Conservation (phyloP, 2,113 vertebrate genomes). For the Polypterus bichir region DNA sequence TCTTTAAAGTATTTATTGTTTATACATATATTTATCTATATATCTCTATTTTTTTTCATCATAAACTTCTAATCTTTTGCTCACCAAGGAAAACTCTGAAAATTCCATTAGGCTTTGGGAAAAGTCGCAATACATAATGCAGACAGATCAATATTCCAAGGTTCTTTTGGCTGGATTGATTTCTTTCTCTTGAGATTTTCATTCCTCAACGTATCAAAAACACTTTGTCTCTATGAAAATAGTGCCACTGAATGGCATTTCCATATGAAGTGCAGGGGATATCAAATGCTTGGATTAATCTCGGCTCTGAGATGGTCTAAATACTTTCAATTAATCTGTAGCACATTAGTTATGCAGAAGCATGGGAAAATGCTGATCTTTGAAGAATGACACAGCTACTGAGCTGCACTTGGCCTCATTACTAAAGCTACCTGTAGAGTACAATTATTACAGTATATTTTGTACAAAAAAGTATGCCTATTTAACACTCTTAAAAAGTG, state of each 20-base stretch:
- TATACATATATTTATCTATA: no score
- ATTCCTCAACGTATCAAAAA: slow-evolving; percentile 49
- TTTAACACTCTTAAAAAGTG: slow-evolving; percentile 48
- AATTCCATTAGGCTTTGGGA: slow-evolving; percentile 38
- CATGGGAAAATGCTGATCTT: slow-evolving; percentile 46
- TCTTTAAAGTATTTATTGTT: no score
- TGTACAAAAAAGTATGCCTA: slow-evolving; percentile 25
- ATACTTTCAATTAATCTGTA: slow-evolving; percentile 37
- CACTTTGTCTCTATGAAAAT: slow-evolving; percentile 49
- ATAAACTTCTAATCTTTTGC: not conserved
- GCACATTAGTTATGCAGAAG: slow-evolving; percentile 39
- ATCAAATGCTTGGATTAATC: slow-evolving; percentile 45
- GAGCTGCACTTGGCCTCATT: slow-evolving; percentile 44
- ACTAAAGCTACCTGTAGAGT: slow-evolving; percentile 44
- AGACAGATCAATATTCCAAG: slow-evolving; percentile 37
- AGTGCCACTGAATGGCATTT: slow-evolving; percentile 47
- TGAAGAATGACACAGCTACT: slow-evolving; percentile 38
- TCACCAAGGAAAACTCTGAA: slow-evolving; percentile 13
- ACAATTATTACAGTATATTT: slow-evolving; percentile 43
- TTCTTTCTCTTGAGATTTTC: slow-evolving; percentile 52
- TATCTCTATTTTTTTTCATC: no score
- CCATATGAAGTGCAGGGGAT: slow-evolving; percentile 46
- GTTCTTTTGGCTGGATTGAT: slow-evolving; percentile 45
- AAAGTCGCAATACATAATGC: slow-evolving; percentile 36
- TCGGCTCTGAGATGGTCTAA: slow-evolving; percentile 37